Base-by-base conservation (phyloP, 2,888 invertebrate genomes). In the Willowsia nigromaculata region DNA sequence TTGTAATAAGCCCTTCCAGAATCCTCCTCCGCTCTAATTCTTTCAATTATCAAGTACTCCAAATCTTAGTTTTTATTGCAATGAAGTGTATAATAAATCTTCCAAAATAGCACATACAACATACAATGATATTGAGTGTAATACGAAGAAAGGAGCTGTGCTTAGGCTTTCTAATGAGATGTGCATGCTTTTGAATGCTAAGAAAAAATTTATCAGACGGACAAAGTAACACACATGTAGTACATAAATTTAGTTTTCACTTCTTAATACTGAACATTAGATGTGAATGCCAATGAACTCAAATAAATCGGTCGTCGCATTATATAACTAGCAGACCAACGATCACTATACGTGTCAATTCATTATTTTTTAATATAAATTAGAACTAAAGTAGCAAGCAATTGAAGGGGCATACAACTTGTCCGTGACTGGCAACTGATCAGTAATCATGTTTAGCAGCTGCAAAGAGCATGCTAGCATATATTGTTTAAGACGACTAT, bases 221-320 rank as follows among this genome's bases (percentile, higher is more conserved):
- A n/a, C n/a, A n/a, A n/a, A n/a, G n/a, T n/a, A n/a, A n/a, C n/a
- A n/a, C n/a, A n/a, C n/a, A n/a, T n/a, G n/a, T n/a, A n/a, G n/a
- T n/a, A n/a, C n/a, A n/a, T n/a, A n/a, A n/a, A n/a, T n/a, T n/a
- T n/a, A n/a, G n/a, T n/a, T n/a, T n/a, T n/a, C n/a, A n/a, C n/a
- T n/a, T n/a, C n/a, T n/a, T n/a, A 22, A 56, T 78, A 78, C 53
- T 78, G 53, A 56, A 18, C 1, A 27, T 9, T 43, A 43, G n/a
- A 43, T 37, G 4, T 43, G 22, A 13, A 18, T 56, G 78, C 78
- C 78, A 78, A 56, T 78, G 78, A 78, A 78, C 78, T 56, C 78
- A 5, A 50, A 15, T 50, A 30, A 78, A 30, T 74, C 11, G 22
- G 0, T 0, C 40, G 7, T 50, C 18, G 5, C 18, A 13, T 43